phyloP scores from a whole-genome alignment of 2,797 vertebrate species.

The Phyllotis vaccarum region DNA sequence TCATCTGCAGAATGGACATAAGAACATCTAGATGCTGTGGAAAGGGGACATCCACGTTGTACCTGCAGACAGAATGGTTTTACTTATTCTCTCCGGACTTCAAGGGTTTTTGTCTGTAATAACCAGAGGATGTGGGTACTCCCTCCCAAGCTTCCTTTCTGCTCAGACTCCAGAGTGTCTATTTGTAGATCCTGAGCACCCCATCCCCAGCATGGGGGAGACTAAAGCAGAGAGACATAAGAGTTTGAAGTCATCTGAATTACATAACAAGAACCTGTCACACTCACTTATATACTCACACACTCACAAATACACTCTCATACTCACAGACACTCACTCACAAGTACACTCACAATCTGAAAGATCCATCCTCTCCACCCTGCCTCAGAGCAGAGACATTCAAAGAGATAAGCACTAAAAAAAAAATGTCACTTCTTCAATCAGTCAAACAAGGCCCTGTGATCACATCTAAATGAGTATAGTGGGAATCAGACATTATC shows the following conservation, averaged over 20 bases:
- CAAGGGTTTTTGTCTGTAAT: background rate
- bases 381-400: background rate
- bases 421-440: background rate
- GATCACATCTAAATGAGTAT: background rate
- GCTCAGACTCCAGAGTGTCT: background rate
- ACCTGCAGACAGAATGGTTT: background rate
- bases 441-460: background rate
- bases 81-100: background rate
- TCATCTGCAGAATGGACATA: background rate
- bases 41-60: background rate
- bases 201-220: background rate
- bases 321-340: background rate
- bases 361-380: background rate
- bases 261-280: background rate
- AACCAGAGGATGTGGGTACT: background rate
- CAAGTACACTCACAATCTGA: background rate
- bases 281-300: background rate
- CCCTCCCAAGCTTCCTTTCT: background rate
- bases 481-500: too few relatives aligned
- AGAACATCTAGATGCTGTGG: background rate
- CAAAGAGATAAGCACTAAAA: constrained; percentile 5
- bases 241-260: background rate
- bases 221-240: background rate
- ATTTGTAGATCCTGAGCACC: background rate
- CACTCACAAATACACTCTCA: background rate